Evolutionary conservation across 2,888 invertebrate genomes (phyloP), one percentile per base, ranked within the genome.

Genomic region (Nomada ruficornis): DNA sequence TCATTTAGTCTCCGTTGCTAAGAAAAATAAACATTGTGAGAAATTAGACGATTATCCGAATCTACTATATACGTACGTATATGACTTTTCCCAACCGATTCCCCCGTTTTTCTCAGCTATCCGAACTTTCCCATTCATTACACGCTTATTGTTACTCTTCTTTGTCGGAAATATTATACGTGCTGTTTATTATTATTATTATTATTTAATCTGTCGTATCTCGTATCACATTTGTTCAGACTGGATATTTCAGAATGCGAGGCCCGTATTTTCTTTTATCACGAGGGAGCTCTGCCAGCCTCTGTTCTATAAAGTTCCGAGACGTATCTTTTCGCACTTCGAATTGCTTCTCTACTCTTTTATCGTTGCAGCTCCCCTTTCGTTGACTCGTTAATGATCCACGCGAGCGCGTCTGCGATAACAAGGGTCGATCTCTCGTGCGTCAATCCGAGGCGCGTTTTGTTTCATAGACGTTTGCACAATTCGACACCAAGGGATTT

Each of bases 401-500:
- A 55, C 63, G 57, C 18, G 44, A 44, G 20, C 72, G 55, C 65
- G 52, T 62, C 54, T 50, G 29, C 44, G 29, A 26, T 64, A 62
- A 47, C 69, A 74, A 73, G 75, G 67, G 78, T 54, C 73, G n/a
- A 50, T 72, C 47, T 62, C 63, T 57, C 54, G 44, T n/a, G 52
- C 55, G 59, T 36, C 36, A 59, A 42, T 44, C 42, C 57, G 18
- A 15, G 62, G 57, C 65, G 52, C 52, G 70, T 26, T 80, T 83
- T 76, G 63, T 76, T 74, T 62, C 50, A 42, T 36, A 65, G 62
- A 23, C 60, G 74, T 78, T 72, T 69, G 81, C 71, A 68, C 86
- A 83, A 83, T 82, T 86, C 84, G 79, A 65, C 55, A 57, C 64
- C 68, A 80, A 83, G 74, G 85, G 85, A 83, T 83, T 83, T 76